phyloP scores from a whole-genome alignment of 2,797 vertebrate species.

The Urophycis tenuis region DNA sequence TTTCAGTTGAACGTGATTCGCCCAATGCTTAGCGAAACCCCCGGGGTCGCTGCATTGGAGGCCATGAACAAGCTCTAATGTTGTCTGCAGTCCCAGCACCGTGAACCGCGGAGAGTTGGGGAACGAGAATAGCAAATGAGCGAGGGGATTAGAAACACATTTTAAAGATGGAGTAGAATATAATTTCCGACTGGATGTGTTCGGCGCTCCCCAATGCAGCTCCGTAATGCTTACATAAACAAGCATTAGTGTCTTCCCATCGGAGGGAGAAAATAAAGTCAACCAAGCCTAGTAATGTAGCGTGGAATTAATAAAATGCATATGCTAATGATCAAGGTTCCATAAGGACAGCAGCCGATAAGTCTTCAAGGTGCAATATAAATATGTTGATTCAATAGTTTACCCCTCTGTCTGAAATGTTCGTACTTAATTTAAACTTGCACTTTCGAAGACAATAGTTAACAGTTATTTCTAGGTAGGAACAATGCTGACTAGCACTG shows the following conservation, averaged over 20 bases:
- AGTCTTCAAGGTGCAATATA: background rate
- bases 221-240: constrained; percentile 36
- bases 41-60: background rate
- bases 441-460: background rate
- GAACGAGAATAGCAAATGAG: constrained; percentile 34
- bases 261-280: background rate
- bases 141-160: constrained; percentile 22
- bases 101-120: background rate
- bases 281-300: background rate
- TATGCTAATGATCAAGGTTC: background rate
- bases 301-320: constrained; percentile 1
- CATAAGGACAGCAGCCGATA: background rate
- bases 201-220: constrained; percentile 18
- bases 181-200: constrained; percentile 30
- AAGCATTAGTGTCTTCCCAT: constrained; percentile 16
- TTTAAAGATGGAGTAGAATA: constrained; percentile 29
- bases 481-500: no score
- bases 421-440: background rate
- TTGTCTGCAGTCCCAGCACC: constrained; percentile 16
- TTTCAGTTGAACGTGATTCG: background rate
- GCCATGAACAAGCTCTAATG: constrained; percentile 15
- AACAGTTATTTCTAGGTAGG: background rate
- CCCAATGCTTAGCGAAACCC: background rate
- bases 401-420: background rate
- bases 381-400: background rate